These are phyloP conservation scores for Oreochromis grahami DNA, from an alignment of 2,797 vertebrate genomes.

Conservation along the genomic window DNA sequence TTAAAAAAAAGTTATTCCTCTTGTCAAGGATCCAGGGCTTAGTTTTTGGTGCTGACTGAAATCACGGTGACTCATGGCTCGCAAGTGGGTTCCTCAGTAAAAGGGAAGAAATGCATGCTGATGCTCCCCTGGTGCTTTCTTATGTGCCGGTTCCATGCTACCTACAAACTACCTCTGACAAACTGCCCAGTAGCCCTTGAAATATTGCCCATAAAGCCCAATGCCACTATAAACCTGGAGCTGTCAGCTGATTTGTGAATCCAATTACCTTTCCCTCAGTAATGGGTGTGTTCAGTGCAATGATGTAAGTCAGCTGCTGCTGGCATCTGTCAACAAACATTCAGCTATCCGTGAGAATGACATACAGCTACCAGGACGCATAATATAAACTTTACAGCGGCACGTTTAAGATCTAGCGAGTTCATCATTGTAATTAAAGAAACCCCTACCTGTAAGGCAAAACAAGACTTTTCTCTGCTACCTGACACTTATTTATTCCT, in stretches of 20 bases:
- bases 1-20: no score
- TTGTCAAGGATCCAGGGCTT: constrained; percentile 13
- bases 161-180: constrained; percentile 63
- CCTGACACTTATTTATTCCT: background rate
- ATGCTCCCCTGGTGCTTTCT: constrained; percentile 21
- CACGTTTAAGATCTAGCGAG: background rate
- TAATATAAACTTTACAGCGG: background rate
- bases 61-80: constrained; percentile 17
- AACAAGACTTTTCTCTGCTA: background rate
- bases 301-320: constrained; percentile 68
- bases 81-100: constrained; percentile 1
- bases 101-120: constrained; percentile 23
- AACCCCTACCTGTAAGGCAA: background rate
- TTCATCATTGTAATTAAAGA: background rate
- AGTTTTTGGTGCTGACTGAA: constrained; percentile 13
- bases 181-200: constrained; percentile 53
- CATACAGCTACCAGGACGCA: background rate
- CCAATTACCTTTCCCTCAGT: constrained; percentile 76
- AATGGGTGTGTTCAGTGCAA: constrained; percentile 75
- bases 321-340: constrained; percentile 54
- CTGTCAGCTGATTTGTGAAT: constrained; percentile 79
- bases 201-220: constrained; percentile 70
- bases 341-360: background rate
- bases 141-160: constrained; percentile 3
- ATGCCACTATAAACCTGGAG: constrained; percentile 68